Evolutionary conservation across 1,140 invertebrate genomes (phyloP), one percentile per base, ranked within the genome.

Genomic region (Drosophila auraria): DNA sequence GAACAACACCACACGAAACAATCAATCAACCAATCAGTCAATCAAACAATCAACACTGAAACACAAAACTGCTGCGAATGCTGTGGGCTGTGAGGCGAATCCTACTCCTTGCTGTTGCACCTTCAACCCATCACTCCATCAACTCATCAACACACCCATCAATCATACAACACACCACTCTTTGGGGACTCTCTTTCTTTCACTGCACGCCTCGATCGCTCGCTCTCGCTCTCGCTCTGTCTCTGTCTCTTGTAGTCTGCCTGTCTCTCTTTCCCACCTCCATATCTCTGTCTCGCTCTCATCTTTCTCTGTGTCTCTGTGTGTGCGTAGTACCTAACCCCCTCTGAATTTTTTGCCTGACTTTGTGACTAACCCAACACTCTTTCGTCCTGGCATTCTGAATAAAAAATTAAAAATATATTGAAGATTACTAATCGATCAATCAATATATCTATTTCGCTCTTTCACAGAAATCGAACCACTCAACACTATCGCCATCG

Each of bases 401-500:
- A 15, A 47, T 27, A 17, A 14, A 4, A n/a, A 3, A 1, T 0
- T 0, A 20, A 12, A 40, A 7, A 5, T 6, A 4, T 54, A 62
- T 14, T 42, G 15, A 65, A 15, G 11, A 8, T 9, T n/a, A 33
- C 38, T 72, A 56, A 70, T 44, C 8, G 5, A 23, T 53, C 8
- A 45, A 6, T 57, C 38, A 14, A 8, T 56, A 27, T 64, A 12
- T 78, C 12, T 44, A 0, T 59, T n/a, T 36, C 15, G 20, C 14
- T 53, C 15, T 11, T 15, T 15, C 65, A 3, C 51, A 97, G 96
- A 93, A 96, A 96, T 92, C 95, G 95, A 93, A 96, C 96, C 87
- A 97, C 92, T 33, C 92, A 97, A 94, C 96, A 97, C 87, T 97
- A 97, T 93, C 95, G 96, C 50, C 97, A 97, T 93, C 96, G 97